A percentile compares a stretch with the other conserved stretches of the same genome.
Conservation (phyloP, 2,113 vertebrate genomes). For the Colius striatus region DNA sequence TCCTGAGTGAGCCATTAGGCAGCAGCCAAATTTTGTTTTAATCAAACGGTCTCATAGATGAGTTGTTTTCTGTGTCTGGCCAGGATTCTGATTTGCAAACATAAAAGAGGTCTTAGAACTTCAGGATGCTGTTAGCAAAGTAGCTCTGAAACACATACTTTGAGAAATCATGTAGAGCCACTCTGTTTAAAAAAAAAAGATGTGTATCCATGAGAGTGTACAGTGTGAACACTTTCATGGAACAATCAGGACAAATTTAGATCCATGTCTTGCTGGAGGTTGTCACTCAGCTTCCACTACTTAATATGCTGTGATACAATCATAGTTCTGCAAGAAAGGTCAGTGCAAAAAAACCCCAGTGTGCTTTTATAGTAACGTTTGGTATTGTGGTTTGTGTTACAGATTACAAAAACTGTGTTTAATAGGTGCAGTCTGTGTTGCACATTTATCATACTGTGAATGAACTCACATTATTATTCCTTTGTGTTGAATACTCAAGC, state of each 20-base stretch:
- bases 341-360: neutral
- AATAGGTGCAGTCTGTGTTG: neutral
- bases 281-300: neutral
- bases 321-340: neutral
- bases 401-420: neutral
- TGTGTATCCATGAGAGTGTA: fast-evolving
- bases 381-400: neutral
- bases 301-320: neutral
- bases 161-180: neutral
- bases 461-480: neutral
- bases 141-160: neutral
- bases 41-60: constrained; percentile 46
- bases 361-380: neutral
- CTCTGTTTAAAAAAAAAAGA: neutral
- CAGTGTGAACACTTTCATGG: neutral
- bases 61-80: constrained; percentile 51
- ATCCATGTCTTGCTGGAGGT: neutral
- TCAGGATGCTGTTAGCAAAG: neutral
- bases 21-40: constrained; percentile 65
- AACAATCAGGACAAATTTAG: neutral
- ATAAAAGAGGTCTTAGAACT: constrained; percentile 4
- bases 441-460: neutral
- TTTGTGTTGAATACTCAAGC: neutral
- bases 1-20: constrained; percentile 59
- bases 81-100: constrained; percentile 42